Base-by-base conservation (phyloP, 2,797 vertebrate genomes). In the Tragelaphus eurycerus region DNA sequence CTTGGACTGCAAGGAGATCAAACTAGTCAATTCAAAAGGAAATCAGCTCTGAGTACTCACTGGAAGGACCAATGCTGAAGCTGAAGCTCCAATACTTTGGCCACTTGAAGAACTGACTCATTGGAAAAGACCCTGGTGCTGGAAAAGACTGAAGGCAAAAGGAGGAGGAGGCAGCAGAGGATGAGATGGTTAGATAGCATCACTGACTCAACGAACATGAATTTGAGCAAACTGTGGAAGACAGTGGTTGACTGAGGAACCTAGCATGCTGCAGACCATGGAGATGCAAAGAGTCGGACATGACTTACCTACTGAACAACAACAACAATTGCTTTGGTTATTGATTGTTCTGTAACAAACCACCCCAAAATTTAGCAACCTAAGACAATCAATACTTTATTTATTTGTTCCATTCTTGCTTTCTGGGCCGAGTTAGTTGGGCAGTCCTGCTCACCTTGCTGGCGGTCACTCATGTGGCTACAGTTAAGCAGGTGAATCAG, bases 281-380 rank as follows among this genome's bases (percentile, higher is more conserved):
- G 11, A 21, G 34, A 25, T 43, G 38, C 67, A 43, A 60, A 60
- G 21, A 43, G 21, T 25, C 21, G 0, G 67, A 74, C 34, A 23
- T 74, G 21, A 25, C 67, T 74, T 74, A 74, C 3, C 38, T 38
- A 74, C 67, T 74, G 34, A 74, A 43, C 34, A 74, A 12, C 3
- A 34, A 67, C 9, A 23, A 43, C 21, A 74, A 25, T 89, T 76
- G 46, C 55, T 85, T 79, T 67, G 50, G 50, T 50, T 87, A 78
- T 90, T 76, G 43, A 85, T 89, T 52, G 14, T 46, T 90, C 43
- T 92, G 2, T 43, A 48, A 52, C 21, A 88, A 83, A 89, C 27
- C 57, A 29, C 16, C 4, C 82, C 27, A 2, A 93, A 46, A 78
- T 0, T 2, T 50, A 54, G 38, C 5, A 6, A 79, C 71, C 4